These are phyloP conservation scores for Apocrypta bakeri DNA, from an alignment of 1,140 invertebrate species.

Conservation along the genomic window DNA sequence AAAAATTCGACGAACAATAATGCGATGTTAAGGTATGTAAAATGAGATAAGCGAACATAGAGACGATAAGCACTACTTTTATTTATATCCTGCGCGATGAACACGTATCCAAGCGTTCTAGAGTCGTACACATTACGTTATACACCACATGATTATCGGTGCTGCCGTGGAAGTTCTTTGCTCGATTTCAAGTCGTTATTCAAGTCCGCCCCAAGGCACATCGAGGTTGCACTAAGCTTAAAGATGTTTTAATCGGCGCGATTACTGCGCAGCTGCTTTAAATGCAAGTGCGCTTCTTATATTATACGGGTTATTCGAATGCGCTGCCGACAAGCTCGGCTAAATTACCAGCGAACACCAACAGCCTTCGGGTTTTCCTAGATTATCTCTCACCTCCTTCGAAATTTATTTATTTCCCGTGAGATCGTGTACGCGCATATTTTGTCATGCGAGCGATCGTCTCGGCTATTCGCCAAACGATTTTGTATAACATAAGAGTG, in stretches of 20 bases:
- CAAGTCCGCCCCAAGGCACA: neutral
- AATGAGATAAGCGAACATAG: slow-evolving; percentile 4
- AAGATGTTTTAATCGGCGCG: slow-evolving; percentile 63
- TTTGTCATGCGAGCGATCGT: neutral
- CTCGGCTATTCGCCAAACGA: neutral
- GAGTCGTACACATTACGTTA: neutral
- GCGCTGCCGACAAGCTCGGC: neutral
- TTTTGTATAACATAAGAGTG: neutral
- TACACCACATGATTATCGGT: neutral
- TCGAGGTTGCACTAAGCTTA: slow-evolving; percentile 50
- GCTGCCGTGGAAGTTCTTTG: slow-evolving; percentile 24
- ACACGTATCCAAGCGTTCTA: too few relatives aligned
- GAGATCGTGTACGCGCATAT: slow-evolving; percentile 32
- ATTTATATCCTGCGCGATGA: neutral
- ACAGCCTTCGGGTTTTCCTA: slow-evolving; percentile 29
- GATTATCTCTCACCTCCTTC: slow-evolving; percentile 40
- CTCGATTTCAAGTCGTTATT: slow-evolving; percentile 32
- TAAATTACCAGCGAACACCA: slow-evolving; percentile 16
- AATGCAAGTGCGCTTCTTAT: slow-evolving; percentile 60
- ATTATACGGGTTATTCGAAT: slow-evolving; percentile 22
- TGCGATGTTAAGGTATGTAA: neutral
- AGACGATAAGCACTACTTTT: neutral
- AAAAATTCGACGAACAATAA: neutral
- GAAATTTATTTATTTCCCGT: slow-evolving; percentile 26
- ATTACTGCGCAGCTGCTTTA: slow-evolving; percentile 66